Evolutionary conservation across 2,888 invertebrate genomes (phyloP), one percentile per base, ranked within the genome.

Genomic region (Neocrepidodera transversa): DNA sequence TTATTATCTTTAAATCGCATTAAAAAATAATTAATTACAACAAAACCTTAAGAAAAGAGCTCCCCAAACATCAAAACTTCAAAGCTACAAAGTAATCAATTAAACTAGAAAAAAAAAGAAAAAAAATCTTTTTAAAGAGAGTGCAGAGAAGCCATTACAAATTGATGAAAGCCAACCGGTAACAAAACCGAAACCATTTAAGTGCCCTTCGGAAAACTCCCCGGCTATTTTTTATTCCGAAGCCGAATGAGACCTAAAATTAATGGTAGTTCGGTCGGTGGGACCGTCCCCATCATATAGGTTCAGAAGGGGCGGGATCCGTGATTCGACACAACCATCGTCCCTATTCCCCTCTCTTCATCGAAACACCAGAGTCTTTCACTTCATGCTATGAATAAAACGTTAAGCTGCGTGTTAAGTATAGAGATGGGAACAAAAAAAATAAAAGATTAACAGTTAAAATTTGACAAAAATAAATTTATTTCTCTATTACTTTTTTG

Each of bases 241-340:
- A n/a, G 13, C 13, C 10, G 23, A 11, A 47, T 7, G 26, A 18
- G n/a, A n/a, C 70, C 69, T 16, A 7, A 20, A 72, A 70, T 75
- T 71, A 73, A 73, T 71, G 72, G 74, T 70, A 71, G 71, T 67
- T 64, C 67, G 47, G 47, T 47, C 40, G 53, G 26, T 20, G 23
- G 52, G 58, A 47, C 53, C 52, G 35, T 40, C 42, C 58, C 58
- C 11, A 36, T 10, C 71, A 20, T 71, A 70, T 69, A 71, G 71
- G 73, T 71, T 71, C 54, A 26, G 18, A 63, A 64, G 64, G 65
- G 66, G 68, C 67, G 66, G 65, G 45, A 35, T 53, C 32, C 58
- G 63, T 63, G 60, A 64, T 42, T 42, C 65, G 64, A 62, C 69
- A 65, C 6, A 20, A 63, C 66, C 58, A 60, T 11, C 62, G 60